Base-by-base conservation (phyloP, 1,140 invertebrate genomes). In the Sitophilus oryzae region DNA sequence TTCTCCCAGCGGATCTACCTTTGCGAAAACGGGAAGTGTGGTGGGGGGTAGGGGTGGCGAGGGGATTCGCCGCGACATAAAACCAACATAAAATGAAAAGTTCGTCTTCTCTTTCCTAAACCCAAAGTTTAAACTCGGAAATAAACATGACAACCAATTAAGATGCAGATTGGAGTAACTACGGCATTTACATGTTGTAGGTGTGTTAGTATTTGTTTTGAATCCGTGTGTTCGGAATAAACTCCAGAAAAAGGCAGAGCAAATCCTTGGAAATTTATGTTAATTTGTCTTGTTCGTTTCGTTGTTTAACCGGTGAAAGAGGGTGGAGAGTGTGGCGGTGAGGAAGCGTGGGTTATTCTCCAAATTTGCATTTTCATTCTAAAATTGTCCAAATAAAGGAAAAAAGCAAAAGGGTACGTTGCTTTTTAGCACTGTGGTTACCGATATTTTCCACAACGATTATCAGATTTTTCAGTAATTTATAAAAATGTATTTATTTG, bases 91-190 rank as follows among this genome's bases (percentile, higher is more conserved):
- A 64, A 64, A 64, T 59, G 44, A 9, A 38, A 54, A 54, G 48
- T 52, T 56, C 20, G 11, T 47, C 18, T 41, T 40, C 48, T 14
- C 46, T 19, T n/a, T n/a, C n/a, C n/a, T 51, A 52, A 56, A 50
- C 46, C 40, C 37, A 37, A 57, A 62, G 52, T 61, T 56, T 45
- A 62, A 61, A 62, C 56, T 58, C 56, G 35, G 65, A 65, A 70
- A 70, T 69, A 70, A 69, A 69, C 68, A 68, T 70, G 68, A 70
- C 68, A 70, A 69, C 66, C 68, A 70, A 70, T 70, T 70, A 70
- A 70, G 68, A 70, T 70, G 68, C 67, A 70, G 67, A 70, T 70
- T 69, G 66, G 64, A 65, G 66, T 42, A 56, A 56, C 53, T 56
- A 14, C 15, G 25, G 34, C 41, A 66, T 59, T 58, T 56, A 48